Evolutionary conservation across 2,113 vertebrate genomes (phyloP), one percentile per base, ranked within the genome.

Genomic region (Mobula birostris): DNA sequence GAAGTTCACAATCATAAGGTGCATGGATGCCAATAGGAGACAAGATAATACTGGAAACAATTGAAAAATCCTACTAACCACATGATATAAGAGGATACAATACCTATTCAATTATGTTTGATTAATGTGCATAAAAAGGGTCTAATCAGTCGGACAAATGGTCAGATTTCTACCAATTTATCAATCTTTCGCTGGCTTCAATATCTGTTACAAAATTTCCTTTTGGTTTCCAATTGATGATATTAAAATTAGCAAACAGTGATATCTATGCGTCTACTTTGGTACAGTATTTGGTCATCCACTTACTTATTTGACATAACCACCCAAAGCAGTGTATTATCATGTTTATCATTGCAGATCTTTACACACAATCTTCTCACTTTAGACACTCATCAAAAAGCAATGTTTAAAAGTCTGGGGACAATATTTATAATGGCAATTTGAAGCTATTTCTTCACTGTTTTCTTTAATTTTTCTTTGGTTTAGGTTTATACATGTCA

Each of bases 1-100:
- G 96, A 97, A 97, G 97, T 97, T 96, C 95, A 95, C 95, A 95
- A 96, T 94, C 94, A 95, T 95, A 97, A 96, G 96, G 96, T 96
- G 96, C 96, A 95, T 96, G 97, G 97, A 96, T 96, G 96, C 95
- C 96, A 96, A 95, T 94, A 96, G 95, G 94, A 95, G 94, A 95
- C 95, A 95, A 12, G 88, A 70, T 63, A 5, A 36, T 36, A 19
- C 66, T 40, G 36, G 29, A 91, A 15, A 70, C n/a, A 68, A 90
- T 68, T 66, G 58, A 36, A 90, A 66, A 90, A 56, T 61, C 48
- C 56, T 58, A n/a, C 48, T 24, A 87, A 14, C 24, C 7, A 27
- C 3, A 61, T 15, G 24, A 87, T 63, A n/a, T 0, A 85, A 29
- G 48, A 61, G 82, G 48, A 85, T 61, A 85, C 27, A 61, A 6